Conservation (phyloP, 2,113 vertebrate species). For the Panthera tigris region DNA sequence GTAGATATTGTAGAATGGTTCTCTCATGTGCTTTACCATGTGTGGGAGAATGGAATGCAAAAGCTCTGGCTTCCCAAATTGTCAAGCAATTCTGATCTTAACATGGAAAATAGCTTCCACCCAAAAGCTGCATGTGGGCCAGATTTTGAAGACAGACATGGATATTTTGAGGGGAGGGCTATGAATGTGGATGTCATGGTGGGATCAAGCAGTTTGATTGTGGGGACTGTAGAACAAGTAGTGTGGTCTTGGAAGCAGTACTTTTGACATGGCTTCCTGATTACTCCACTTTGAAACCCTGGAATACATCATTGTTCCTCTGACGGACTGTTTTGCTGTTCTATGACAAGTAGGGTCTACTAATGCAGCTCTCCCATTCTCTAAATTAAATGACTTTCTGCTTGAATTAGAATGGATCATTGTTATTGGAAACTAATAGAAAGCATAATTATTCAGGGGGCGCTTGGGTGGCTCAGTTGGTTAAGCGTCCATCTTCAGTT, state of each 20-base stretch:
- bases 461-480: too few relatives aligned
- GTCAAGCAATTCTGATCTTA: background rate
- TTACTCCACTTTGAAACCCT: background rate
- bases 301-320: background rate
- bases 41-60: background rate
- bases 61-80: background rate
- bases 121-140: background rate
- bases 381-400: background rate
- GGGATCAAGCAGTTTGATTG: background rate
- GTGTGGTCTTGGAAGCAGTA: background rate
- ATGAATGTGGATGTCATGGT: background rate
- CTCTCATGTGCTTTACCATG: too few relatives aligned
- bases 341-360: background rate
- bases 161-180: background rate
- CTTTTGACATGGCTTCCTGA: background rate
- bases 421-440: background rate
- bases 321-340: background rate
- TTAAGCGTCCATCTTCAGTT: too few relatives aligned
- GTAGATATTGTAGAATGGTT: background rate
- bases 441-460: background rate
- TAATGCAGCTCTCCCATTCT: background rate
- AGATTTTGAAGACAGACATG: background rate
- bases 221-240: background rate
- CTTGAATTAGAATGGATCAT: background rate
- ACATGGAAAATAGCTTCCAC: background rate